Conservation (phyloP, 2,113 vertebrate species). For the Sinosuthora webbiana region DNA sequence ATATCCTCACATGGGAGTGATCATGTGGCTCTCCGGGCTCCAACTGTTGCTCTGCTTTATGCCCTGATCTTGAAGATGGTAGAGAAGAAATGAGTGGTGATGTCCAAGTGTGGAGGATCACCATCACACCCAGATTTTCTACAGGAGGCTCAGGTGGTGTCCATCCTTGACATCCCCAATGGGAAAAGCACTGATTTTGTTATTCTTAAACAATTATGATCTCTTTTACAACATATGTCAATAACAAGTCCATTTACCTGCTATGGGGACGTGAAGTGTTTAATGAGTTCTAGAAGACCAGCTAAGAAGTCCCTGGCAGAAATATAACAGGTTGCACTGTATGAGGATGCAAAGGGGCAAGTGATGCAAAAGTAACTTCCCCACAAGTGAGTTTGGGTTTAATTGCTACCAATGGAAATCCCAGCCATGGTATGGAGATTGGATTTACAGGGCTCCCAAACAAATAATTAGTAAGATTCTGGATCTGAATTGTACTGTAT, state of each 20-base stretch:
- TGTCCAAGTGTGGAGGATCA: neutral
- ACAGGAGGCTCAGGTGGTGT: neutral
- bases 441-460: neutral
- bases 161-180: neutral
- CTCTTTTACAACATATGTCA: accelerated
- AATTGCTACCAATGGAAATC: neutral
- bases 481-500: neutral
- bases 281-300: neutral
- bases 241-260: neutral
- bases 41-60: neutral
- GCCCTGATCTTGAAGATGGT: neutral
- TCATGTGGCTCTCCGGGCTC: neutral
- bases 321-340: neutral
- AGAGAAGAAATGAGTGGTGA: neutral
- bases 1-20: neutral
- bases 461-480: neutral
- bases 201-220: neutral
- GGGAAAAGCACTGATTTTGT: neutral
- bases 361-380: neutral
- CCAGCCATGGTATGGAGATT: neutral
- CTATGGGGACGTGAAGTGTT: neutral
- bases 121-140: too few relatives aligned
- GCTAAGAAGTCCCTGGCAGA: neutral
- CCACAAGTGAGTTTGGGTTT: neutral
- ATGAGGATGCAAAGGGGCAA: neutral